Evolutionary conservation across 2,888 invertebrate species (phyloP), one percentile per base, ranked within the genome.

Genomic region (Cosmorhoe ocellata): DNA sequence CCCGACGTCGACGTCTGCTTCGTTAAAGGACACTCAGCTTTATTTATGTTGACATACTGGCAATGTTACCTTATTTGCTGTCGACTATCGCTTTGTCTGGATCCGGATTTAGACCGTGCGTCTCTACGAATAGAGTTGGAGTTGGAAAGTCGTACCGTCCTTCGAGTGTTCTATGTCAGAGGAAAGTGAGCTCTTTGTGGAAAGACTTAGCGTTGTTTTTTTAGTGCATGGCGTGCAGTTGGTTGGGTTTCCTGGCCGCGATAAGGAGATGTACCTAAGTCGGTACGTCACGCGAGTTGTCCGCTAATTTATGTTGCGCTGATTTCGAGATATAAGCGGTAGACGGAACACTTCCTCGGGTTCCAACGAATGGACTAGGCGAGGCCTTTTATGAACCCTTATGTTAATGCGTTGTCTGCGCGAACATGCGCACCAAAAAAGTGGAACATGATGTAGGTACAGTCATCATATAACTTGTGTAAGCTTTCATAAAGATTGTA

Each of bases 21-120:
- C 84, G 88, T 86, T 89, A 88, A 87, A 87, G 87, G 89, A 90
- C 85, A 85, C 84, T 89, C 86, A 77, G 84, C 88, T 87, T 88
- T 90, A 90, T 89, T 87, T 84, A 87, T 85, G 88, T 84, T 82
- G 84, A 85, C 84, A 81, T 85, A 89, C 84, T 79, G 83, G 81
- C 81, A 86, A 81, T 79, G 84, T 86, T 86, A 77, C 82, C 81
- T 84, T 84, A 84, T 84, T 84, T 83, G 78, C 79, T 75, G 79
- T 76, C 61, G 63, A 70, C 73, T 69, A 69, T 71, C 66, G 63
- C 67, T 64, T 67, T 69, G 66, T 64, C 51, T 40, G 52, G 39
- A 51, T 66, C 54, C 60, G 49, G 64, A 73, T 69, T 71, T 73
- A 57, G 58, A 81, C 79, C 76, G 64, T 83, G 62, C 55, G 44